Conservation (phyloP, 2,113 vertebrate genomes). For the Chaenocephalus aceratus region DNA sequence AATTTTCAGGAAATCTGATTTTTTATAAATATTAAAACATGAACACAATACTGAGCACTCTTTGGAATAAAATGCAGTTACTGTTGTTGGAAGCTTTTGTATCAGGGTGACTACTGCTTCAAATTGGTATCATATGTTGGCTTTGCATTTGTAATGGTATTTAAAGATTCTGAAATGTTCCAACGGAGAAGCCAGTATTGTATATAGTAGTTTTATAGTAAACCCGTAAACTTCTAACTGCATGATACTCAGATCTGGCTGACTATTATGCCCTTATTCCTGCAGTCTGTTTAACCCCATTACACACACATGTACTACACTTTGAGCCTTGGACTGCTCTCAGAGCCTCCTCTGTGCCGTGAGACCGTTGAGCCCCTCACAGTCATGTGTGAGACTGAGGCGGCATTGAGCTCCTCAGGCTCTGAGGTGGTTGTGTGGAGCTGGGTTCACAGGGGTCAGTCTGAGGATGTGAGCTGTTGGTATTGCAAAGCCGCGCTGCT, state of each 20-base stretch:
- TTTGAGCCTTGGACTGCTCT: slow-evolving; percentile 12
- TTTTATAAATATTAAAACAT: background rate
- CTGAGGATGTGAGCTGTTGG: slow-evolving; percentile 75
- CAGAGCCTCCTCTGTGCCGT: slow-evolving; percentile 42
- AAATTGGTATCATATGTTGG: background rate
- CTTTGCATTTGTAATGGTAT: background rate
- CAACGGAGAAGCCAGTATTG: background rate
- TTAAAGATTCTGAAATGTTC: background rate
- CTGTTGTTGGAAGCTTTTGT: background rate
- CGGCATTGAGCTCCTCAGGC: slow-evolving; percentile 55
- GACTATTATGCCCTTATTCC: background rate
- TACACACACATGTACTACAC: background rate
- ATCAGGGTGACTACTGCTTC: background rate
- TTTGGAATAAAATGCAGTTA: background rate
- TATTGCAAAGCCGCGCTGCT: slow-evolving; percentile 59
- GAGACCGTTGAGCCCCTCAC: slow-evolving; percentile 21
- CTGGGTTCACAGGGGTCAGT: slow-evolving; percentile 67
- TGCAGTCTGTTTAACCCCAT: background rate
- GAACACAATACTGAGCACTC: background rate
- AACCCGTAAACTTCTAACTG: background rate
- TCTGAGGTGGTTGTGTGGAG: slow-evolving; percentile 38
- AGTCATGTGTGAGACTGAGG: slow-evolving; percentile 67
- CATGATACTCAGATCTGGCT: slow-evolving; percentile 1
- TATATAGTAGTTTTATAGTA: background rate
- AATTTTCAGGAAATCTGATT: background rate